Evolutionary conservation across 2,797 vertebrate genomes (phyloP), one percentile per base, ranked within the genome.

Genomic region (Pangasius macronema): DNA sequence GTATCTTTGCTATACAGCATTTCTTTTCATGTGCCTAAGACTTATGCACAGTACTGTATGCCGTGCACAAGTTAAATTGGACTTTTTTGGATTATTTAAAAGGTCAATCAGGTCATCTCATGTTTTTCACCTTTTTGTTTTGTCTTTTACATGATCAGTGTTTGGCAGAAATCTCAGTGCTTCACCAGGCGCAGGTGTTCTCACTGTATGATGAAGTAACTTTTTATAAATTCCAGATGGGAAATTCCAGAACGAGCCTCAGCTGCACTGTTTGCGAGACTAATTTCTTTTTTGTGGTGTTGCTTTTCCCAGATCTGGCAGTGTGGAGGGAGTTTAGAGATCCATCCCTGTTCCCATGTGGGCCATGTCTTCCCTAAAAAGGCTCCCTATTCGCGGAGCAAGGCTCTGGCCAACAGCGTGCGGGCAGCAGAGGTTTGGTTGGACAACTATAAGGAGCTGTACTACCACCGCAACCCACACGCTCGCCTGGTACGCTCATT

Each of bases 261-360:
- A 2, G 33, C 33, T 14, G 53, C 33, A 39, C 24, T 59, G 30
- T n/a, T 63, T 18, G 3, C 3, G 10, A 63, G 59, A 49, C 59
- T 67, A 49, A 82, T n/a, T 49, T 30, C 39, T 75, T 61, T 65
- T 49, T 70, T 49, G 22, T 77, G n/a, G 0, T 36, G 5, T n/a
- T 90, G 53, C 84, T 51, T 89, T 30, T 80, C 33, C 53, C 92
- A 99, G 98, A 98, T 98, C 92, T 99, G 98, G 98, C 98, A 99
- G 90, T 99, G 98, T 82, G 98, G 98, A 53, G 98, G 98, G 89
- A 97, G 93, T 89, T 95, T 99, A 92, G 98, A 99, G 94, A 93
- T 97, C 90, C 98, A 99, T 92, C 98, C 98, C 0, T 99, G 98
- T 93, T 99, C 97, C 36, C 97, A 97, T 0, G 97, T 97, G 8